Evolutionary conservation across 2,113 vertebrate genomes (phyloP).

Genomic region (Triplophysa tibetana): DNA sequence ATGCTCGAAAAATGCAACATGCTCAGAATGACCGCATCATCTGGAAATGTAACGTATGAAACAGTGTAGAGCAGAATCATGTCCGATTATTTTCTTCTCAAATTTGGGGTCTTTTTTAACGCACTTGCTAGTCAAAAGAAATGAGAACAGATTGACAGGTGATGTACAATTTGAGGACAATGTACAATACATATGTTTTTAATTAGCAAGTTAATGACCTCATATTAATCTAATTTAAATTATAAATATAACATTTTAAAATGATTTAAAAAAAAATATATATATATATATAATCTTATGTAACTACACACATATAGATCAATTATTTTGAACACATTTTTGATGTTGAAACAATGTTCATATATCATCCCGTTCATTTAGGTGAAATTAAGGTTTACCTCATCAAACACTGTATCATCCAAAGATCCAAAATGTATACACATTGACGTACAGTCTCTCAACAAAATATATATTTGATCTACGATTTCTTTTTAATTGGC

Average conservation of each 20-base stretch:
- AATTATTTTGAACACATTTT: no score
- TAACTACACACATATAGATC: no score
- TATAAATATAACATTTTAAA: no score
- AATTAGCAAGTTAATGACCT: no score
- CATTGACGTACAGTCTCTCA: conserved; percentile 58
- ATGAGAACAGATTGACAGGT: neutral
- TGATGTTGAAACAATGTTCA: neutral
- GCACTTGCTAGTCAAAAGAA: neutral
- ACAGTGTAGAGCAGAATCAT: neutral
- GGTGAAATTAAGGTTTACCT: neutral
- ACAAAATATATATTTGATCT: conserved; percentile 52
- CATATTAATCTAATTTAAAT: no score
- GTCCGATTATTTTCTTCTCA: neutral
- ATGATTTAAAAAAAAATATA: no score
- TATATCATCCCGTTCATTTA: neutral
- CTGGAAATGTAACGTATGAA: neutral
- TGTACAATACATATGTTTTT: no score
- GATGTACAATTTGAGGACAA: no score
- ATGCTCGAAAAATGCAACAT: neutral
- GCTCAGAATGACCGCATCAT: neutral
- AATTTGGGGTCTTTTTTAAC: neutral
- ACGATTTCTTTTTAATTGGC: conserved; percentile 63
- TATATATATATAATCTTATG: no score
- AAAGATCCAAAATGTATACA: conserved; percentile 48
- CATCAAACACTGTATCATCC: neutral